These are phyloP conservation scores for Acanthochromis polyacanthus DNA, from an alignment of 2,113 vertebrate species.

Conservation along the genomic window DNA sequence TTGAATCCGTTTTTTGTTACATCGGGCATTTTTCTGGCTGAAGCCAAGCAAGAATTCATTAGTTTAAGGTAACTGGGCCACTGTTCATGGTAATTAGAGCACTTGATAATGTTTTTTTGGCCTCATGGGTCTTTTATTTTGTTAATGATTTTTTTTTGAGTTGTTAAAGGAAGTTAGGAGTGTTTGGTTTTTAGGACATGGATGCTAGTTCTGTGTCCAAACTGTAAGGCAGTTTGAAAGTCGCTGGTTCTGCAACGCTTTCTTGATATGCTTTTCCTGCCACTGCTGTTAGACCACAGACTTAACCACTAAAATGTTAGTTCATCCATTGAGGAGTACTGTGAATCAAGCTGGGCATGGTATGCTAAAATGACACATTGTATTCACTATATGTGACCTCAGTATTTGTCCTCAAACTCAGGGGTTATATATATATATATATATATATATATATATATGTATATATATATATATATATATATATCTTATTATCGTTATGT, in stretches of 20 bases:
- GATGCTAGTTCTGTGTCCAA: too few relatives aligned
- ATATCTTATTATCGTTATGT: conserved; percentile 23
- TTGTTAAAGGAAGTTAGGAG: too few relatives aligned
- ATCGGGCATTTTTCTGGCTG: too few relatives aligned
- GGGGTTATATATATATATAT: conserved; percentile 76
- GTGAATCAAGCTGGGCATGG: conserved; percentile 17
- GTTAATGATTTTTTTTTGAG: neutral
- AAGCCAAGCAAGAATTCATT: too few relatives aligned
- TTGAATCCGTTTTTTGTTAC: too few relatives aligned
- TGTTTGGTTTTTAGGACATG: too few relatives aligned
- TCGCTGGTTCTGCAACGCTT: neutral
- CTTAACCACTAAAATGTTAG: neutral
- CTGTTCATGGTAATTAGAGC: too few relatives aligned
- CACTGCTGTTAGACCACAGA: neutral
- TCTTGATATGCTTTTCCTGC: conserved; percentile 5
- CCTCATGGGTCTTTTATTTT: neutral
- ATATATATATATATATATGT: too few relatives aligned
- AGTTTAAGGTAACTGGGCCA: too few relatives aligned
- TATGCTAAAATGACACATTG: conserved; percentile 14
- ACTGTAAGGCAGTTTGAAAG: neutral
- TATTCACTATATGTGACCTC: conserved; percentile 55
- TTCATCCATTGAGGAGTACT: neutral
- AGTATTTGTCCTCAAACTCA: conserved; percentile 77
- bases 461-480: too few relatives aligned
- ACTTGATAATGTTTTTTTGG: too few relatives aligned